Percentiles rank a stretch among this genome's conserved stretches.
Conservation (phyloP, 2,888 invertebrate species). For the Elaeidobius kamerunicus region DNA sequence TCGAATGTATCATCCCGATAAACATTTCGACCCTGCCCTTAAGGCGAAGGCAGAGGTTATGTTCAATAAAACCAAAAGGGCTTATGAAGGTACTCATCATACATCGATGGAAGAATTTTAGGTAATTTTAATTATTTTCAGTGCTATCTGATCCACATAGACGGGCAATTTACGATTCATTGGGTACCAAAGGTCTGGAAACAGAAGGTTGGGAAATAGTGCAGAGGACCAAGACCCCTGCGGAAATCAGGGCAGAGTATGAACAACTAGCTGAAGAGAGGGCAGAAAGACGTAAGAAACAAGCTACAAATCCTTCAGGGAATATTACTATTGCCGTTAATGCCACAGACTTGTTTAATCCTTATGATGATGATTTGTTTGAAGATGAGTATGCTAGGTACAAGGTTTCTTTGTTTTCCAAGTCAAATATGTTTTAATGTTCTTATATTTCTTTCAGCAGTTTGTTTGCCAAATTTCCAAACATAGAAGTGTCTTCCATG, state of each 20-base stretch:
- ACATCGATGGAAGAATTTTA: no score
- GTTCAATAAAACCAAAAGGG: slow-evolving; percentile 90
- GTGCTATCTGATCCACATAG: slow-evolving; percentile 91
- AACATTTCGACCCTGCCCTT: slow-evolving; percentile 78
- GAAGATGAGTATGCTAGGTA: slow-evolving; percentile 48
- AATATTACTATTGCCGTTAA: slow-evolving; percentile 84
- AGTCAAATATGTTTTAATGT: background rate
- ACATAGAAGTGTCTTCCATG: slow-evolving; percentile 90
- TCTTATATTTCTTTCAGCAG: slow-evolving; percentile 18
- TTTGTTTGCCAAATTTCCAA: slow-evolving; percentile 54
- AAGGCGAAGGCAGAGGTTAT: slow-evolving; percentile 89
- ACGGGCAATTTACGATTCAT: slow-evolving; percentile 90
- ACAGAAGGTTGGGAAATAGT: slow-evolving; percentile 96
- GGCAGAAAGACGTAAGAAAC: slow-evolving; percentile 83
- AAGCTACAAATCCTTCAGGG: slow-evolving; percentile 89
- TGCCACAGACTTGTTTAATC: slow-evolving; percentile 90
- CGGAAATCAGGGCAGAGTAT: slow-evolving; percentile 96
- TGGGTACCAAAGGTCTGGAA: slow-evolving; percentile 87
- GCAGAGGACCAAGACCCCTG: slow-evolving; percentile 85
- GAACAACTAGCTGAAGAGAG: slow-evolving; percentile 81
- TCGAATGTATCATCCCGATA: slow-evolving; percentile 94
- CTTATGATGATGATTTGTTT: slow-evolving; percentile 67
- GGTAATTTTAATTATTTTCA: no score
- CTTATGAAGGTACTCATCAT: slow-evolving; percentile 73
- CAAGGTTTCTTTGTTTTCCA: slow-evolving; percentile 21